Evolutionary conservation across 2,113 vertebrate species (phyloP), one percentile per base, ranked within the genome.

Genomic region (Pseudorectes ferrugineus): DNA sequence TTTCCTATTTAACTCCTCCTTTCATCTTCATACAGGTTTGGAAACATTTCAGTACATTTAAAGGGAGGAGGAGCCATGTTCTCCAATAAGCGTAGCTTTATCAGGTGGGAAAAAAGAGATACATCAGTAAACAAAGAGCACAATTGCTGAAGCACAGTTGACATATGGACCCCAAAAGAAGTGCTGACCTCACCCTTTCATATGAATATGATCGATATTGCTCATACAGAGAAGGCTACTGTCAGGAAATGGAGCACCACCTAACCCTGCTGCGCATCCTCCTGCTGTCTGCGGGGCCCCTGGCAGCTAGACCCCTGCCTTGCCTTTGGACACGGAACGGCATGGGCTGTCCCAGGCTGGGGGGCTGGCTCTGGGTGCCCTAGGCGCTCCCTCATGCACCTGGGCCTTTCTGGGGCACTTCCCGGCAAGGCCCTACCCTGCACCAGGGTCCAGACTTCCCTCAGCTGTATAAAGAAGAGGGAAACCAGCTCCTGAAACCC

Each of bases 1-100:
- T 82, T 93, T 94, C 65, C 70, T 94, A 33, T 84, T 93, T 85
- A 85, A 95, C n/a, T 19, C 57, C 10, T 93, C 51, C 28, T 88
- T 84, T 91, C 25, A 57, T 61, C 42, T 83, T 80, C 59, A 59
- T n/a, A n/a, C 33, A 79, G 49, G 46, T 85, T 77, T 95, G 85
- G 86, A 92, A 91, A 91, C 6, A 66, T 87, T 91, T 93, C 58
- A 49, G 76, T 67, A 84, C 3, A 23, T 95, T 93, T 95, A 89
- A 96, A 88, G 31, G 24, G 10, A 48, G 21, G 10, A 25, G 29
- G 24, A 89, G 14, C 23, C 24, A 28, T 5, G n/a, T 43, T 80
- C n/a, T 67, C n/a, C 67, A 80, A n/a, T 58, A 81, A 71, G 85
- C 3, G 5, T 28, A 61, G 12, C 29, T 74, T 77, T 62, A 72